Base-by-base conservation (phyloP, 2,113 vertebrate species). In the Todiramphus saurophagus region DNA sequence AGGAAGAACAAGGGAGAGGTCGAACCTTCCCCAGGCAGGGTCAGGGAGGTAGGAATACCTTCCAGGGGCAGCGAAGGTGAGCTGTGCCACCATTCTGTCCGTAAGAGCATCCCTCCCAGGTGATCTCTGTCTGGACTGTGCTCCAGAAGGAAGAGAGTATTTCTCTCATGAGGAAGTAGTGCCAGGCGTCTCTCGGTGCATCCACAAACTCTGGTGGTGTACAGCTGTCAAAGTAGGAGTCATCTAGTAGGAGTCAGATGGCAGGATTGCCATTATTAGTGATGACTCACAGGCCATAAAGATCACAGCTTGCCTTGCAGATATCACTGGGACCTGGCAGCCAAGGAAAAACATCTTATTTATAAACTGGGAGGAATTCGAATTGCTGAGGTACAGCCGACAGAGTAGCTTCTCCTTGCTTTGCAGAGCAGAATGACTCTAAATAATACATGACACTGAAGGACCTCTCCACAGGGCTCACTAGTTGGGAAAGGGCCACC, bases 221-320 rank as follows among this genome's bases (percentile, higher is more conserved):
- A 37, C 30, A 93, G 43, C 35, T 87, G 74, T 63, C 30, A 91
- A 82, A 87, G 66, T 4, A 73, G 21, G 55, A 92, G 70, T 51
- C 72, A 88, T 43, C 28, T 10, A 85, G 66, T 5, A 73, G 25
- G 55, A 92, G 70, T 51, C 72, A 88, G 41, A 25, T 11, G 7
- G 23, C 76, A 90, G 72, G 51, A 77, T 72, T 7, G 1, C 82
- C 70, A 21, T 91, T 80, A 83, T 55, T 75, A 85, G 80, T 0
- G n/a, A 60, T 93, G 91, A 94, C 91, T 93, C 72, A 77, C 67
- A 86, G 85, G 79, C 75, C 75, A 37, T 11, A 86, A 83, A 93
- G 88, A 91, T 70, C 92, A 89, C 89, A 93, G 63, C 46, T 86
- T 48, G 88, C 80, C 64, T 78, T 51, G 39, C 28, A 87, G 76